Percentiles rank a stretch among this genome's conserved stretches.
These are phyloP conservation scores for Gymnocephalus cernua DNA, from an alignment of 2,113 vertebrate species.

Conservation along the genomic window DNA sequence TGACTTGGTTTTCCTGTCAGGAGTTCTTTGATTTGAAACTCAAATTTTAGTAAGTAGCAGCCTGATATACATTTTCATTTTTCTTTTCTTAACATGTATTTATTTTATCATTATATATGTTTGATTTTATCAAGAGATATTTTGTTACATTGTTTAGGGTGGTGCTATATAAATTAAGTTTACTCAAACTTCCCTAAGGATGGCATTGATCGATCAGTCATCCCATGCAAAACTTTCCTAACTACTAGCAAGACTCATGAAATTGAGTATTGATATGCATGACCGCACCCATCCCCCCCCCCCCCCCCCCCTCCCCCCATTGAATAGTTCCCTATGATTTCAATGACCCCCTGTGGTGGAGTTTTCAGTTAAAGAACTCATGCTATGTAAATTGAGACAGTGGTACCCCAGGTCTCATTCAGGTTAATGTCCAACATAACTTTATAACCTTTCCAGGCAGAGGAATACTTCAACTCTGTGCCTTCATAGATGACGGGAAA, in stretches of 20 bases:
- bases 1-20: not conserved
- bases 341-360: not conserved
- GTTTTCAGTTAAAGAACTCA: no score
- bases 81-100: not conserved
- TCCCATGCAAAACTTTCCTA: not conserved
- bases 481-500: no score
- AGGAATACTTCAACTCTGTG: no score
- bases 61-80: not conserved
- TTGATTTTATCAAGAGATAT: not conserved
- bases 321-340: not conserved
- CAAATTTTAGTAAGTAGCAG: not conserved
- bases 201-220: not conserved
- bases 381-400: no score
- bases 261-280: constrained; percentile 40
- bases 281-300: no score
- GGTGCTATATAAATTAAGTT: not conserved
- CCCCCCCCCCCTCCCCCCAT: no score
- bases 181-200: not conserved
- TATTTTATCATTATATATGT: not conserved
- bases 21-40: not conserved
- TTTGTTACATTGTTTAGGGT: not conserved
- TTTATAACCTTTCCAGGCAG: no score
- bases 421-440: no score
- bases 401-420: no score
- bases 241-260: not conserved